Evolutionary conservation across 2,113 vertebrate species (phyloP), one percentile per base, ranked within the genome.

Genomic region (Gambusia holbrooki): DNA sequence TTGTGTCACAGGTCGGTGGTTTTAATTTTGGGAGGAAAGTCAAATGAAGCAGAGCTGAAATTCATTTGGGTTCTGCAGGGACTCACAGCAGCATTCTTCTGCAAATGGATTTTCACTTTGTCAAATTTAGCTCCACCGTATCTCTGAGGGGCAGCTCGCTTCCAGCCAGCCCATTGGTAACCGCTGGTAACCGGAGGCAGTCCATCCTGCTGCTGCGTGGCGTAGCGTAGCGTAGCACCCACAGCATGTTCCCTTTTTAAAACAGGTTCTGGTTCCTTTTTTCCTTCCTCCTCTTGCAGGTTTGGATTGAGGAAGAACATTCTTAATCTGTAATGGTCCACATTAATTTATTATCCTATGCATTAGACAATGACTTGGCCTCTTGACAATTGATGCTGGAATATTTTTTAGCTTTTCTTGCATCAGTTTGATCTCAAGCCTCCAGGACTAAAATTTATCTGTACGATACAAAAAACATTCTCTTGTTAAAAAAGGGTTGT

Each of bases 1-100:
- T 83, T 37, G 22, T 78, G 87, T 91, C 88, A 90, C 88, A 85
- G 87, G 68, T 84, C 88, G 74, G 66, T 81, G 91, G 84, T 91
- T 90, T 89, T 92, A 87, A 93, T 92, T 91, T 88, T 75, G 27
- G 65, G 54, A 67, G 0, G 70, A 84, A 88, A 88, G 80, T 90
- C 81, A 87, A 90, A 88, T 87, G 87, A 88, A 81, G 87, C 82
- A 19, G 74, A 82, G 83, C 87, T 84, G 73, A 69, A 91, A 88
- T 89, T 88, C 75, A 87, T 89, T 92, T 88, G 37, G 74, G 73
- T 86, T 84, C 85, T 85, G 83, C 66, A 4, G 85, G 79, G 76
- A 86, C 71, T 84, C 86, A 0, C 76, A 60, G 86, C 79, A 30
- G 73, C 48, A 7, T 63, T 84, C 76, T 33, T 75, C 17, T 54